Base-by-base conservation (phyloP, 1,140 invertebrate species). In the Vanessa atalanta region DNA sequence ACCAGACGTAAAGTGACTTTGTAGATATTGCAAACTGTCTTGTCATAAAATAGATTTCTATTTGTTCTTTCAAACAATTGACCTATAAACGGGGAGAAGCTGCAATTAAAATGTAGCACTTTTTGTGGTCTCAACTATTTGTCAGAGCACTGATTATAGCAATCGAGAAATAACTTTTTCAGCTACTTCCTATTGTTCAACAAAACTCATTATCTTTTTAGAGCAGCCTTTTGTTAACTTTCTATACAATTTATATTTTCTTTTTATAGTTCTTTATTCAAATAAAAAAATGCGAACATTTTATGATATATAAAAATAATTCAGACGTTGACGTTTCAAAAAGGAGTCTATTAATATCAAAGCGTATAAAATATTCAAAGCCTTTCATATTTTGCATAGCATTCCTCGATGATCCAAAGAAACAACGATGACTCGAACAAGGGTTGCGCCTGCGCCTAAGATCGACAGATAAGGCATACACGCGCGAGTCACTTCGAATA, bases 391-490 rank as follows among this genome's bases (percentile, higher is more conserved):
- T 66, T 65, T 73, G 53, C 67, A 70, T 65, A 70, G 55, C 50
- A 70, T 70, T 74, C 68, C 53, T 67, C 68, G 63, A 65, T 69
- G 51, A 64, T 69, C 65, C 66, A 77, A 77, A 77, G 57, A 77
- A 77, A 77, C 64, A 63, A 65, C 16, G 57, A 76, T 75, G 60
- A 73, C 71, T 77, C 4, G 53, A 80, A 72, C 79, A 83, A 82
- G 82, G 84, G 84, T 83, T 83, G 85, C 84, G 84, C 81, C 67
- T 71, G 86, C 83, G 82, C 78, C 61, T 79, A 48, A 80, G 85
- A 87, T 85, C 65, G 57, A 72, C 55, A 85, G 84, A 87, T 87
- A 89, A 85, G 80, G 71, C 55, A 77, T 75, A 72, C 67, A 75
- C 73, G 71, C 86, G 84, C 86, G 84, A 88, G 75, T 64, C 69